Base-by-base conservation (phyloP, 2,888 invertebrate genomes). In the Sympetrum striolatum region DNA sequence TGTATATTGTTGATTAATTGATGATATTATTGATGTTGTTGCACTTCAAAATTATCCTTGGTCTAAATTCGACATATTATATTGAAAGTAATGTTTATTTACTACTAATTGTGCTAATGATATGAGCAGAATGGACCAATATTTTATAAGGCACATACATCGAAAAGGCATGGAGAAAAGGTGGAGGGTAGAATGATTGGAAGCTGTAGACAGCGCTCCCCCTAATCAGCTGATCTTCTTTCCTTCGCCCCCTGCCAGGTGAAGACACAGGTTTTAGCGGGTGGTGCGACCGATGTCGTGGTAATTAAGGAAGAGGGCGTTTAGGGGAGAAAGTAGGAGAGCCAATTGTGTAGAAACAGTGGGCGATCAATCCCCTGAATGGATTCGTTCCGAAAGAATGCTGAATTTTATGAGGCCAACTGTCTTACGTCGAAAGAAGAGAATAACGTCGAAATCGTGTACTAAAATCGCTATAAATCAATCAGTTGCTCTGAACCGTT, bases 311-410 rank as follows among this genome's bases (percentile, higher is more conserved):
- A 37, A n/a, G 39, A 37, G 58, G 37, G 60, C 35, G 64, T 60
- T 53, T 58, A 10, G 60, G 86, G 60, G 86, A n/a, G 86, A 58
- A 31, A 60, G 86, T 73, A 58, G 35, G 12, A 60, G 86, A 37
- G 64, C 60, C 86, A 86, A 86, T 86, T 86, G 86, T 60, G 58
- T 86, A 37, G 86, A 86, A 60, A 60, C 60, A 86, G 86, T 60
- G 39, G 86, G 60, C 60, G 60, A 86, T 86, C 60, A 86, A 86
- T 64, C 86, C 35, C n/a, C 37, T 3, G 8, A 15, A 10, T 22
- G 22, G 25, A 39, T 60, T 31, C 60, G n/a, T 35, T 37, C n/a
- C 60, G 31, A 64, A 64, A 64, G 25, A 8, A 64, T 22, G 64
- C 64, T 5, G 18, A 22, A n/a, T 4, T 44, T 44, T 44, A 44